These are phyloP conservation scores for Bettongia penicillata DNA, from an alignment of 2,113 vertebrate genomes.

Conservation along the genomic window DNA sequence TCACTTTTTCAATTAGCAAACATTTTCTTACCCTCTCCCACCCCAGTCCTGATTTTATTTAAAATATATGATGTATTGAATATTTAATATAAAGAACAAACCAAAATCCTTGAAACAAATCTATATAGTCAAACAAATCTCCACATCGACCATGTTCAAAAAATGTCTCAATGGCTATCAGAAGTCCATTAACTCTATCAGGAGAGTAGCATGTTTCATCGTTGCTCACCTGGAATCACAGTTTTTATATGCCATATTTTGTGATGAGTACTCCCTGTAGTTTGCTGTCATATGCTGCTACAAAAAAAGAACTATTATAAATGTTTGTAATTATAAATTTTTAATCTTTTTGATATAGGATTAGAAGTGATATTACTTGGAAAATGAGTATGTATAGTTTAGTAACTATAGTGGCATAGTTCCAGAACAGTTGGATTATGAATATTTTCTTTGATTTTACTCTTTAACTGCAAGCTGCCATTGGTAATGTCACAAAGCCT, in stretches of 20 bases:
- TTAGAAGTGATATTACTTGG: not conserved
- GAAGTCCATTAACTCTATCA: not conserved
- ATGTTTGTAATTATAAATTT: not conserved
- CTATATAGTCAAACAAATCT: too few relatives aligned
- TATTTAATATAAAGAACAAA: too few relatives aligned
- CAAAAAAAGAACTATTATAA: not conserved
- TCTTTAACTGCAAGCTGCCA: not conserved
- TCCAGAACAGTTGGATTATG: not conserved
- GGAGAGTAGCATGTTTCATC: not conserved
- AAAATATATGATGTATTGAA: too few relatives aligned
- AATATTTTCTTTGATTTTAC: not conserved
- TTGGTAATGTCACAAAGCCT: not conserved
- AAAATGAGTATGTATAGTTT: not conserved
- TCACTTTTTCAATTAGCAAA: not conserved
- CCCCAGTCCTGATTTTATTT: not conserved
- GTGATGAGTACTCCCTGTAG: not conserved
- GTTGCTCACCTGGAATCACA: not conserved
- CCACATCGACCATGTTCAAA: too few relatives aligned
- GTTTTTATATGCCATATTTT: not conserved
- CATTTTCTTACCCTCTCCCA: not conserved
- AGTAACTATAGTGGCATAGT: not conserved
- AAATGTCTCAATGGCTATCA: too few relatives aligned
- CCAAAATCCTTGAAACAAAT: too few relatives aligned
- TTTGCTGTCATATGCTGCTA: not conserved
- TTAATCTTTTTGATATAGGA: not conserved